Percentiles rank a stretch among this genome's conserved stretches.
phyloP scores from a whole-genome alignment of 2,113 vertebrate species.

The Chloebia gouldiae region DNA sequence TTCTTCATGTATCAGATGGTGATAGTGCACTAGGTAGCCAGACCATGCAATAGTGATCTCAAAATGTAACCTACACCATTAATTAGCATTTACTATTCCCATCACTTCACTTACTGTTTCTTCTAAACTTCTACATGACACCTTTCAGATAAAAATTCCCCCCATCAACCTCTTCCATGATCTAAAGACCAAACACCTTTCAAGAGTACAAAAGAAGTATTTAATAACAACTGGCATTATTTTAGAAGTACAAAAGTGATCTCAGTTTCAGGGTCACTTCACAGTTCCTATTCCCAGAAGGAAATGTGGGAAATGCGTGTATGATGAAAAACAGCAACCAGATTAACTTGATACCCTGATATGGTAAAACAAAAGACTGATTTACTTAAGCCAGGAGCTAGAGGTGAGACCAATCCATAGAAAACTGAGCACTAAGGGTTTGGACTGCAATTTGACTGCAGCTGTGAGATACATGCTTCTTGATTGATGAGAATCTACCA shows the following conservation, averaged over 20 bases:
- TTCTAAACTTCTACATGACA: not conserved
- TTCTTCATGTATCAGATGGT: not conserved
- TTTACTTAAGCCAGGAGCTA: not conserved
- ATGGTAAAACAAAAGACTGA: not conserved
- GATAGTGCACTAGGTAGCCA: not conserved
- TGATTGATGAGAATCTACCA: not conserved
- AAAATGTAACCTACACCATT: not conserved
- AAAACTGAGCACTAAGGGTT: not conserved
- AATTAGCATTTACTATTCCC: not conserved
- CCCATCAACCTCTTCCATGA: fast-evolving
- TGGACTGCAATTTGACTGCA: not conserved
- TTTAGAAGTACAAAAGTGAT: not conserved
- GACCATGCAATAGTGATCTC: not conserved
- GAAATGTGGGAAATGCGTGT: not conserved
- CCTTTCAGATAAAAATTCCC: not conserved
- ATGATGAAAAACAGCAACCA: not conserved
- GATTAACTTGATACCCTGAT: not conserved
- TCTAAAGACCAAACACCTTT: not conserved
- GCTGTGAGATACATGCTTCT: not conserved
- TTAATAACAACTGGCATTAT: not conserved
- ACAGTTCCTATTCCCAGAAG: not conserved
- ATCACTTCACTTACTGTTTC: not conserved
- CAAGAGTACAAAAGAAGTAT: not conserved
- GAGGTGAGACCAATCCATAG: not conserved
- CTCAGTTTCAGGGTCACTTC: not conserved